Evolutionary conservation across 2,888 invertebrate genomes (phyloP).

Genomic region (Diarsia dahlii): DNA sequence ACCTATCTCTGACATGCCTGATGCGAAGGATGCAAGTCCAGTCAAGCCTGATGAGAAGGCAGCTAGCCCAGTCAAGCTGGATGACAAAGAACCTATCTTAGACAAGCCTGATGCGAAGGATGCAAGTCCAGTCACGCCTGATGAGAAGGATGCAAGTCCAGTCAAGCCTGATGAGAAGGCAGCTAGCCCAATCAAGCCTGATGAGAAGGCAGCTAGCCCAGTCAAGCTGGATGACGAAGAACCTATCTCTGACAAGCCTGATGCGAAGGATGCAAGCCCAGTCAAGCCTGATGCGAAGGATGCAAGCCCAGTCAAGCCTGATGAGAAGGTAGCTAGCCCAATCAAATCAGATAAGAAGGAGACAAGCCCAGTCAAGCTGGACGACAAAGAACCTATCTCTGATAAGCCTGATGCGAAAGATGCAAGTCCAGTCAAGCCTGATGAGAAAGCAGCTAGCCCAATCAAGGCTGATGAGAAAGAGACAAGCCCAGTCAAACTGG

Average conservation of each 20-base stretch:
- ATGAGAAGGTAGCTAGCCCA: neutral
- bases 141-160: neutral
- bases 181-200: neutral
- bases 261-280: neutral
- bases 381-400: too few species aligned
- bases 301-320: neutral
- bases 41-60: neutral
- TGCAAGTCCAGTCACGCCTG: neutral
- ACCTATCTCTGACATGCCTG: accelerated
- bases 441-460: neutral
- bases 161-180: constrained; percentile 20
- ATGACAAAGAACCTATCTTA: neutral
- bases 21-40: neutral
- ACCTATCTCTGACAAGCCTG: neutral
- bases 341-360: too few species aligned
- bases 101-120: neutral
- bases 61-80: too few species aligned
- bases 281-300: too few species aligned
- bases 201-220: neutral
- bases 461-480: neutral
- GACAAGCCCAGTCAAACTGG: accelerated
- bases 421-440: neutral
- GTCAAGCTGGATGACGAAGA: neutral
- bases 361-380: too few species aligned
- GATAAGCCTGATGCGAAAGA: neutral